Evolutionary conservation across 1,140 invertebrate genomes (phyloP), one percentile per base, ranked within the genome.

Genomic region (Globodera rostochiensis): DNA sequence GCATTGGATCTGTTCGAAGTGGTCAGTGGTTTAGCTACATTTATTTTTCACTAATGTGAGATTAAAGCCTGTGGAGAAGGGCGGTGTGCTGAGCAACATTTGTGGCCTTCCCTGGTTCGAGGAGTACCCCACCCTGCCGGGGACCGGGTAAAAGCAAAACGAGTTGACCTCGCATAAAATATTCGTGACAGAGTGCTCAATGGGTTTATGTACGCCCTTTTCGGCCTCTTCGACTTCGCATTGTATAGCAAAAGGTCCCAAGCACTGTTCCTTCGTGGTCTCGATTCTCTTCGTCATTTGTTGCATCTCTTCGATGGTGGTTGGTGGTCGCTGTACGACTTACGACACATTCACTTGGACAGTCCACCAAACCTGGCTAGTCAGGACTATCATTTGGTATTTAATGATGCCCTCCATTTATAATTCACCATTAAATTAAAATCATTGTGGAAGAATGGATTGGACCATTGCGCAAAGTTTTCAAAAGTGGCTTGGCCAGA

Each of bases 221-320:
- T 78, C 70, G 77, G 77, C 60, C 60, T 78, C 49, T 69, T 64
- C 21, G 77, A 78, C 70, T 78, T 78, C 70, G 66, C 53, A 11
- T 36, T 46, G 8, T 78, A 64, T 6, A 46, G 46, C 64, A 78
- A 78, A 50, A 50, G 36, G 47, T 78, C 77, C 21, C n/a, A 21
- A 21, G 49, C 66, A 46, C 47, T 78, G 25, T 78, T 78, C 47
- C 19, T 66, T 36, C 66, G 15, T 36, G 77, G 77, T 25, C 64
- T 78, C 11, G 7, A 78, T n/a, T 78, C 77, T 64, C n/a, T 78
- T 21, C 77, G 77, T 49, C 21, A 49, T 7, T 64, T 78, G n/a
- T 69, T 70, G 8, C 77, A 53, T 11, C 77, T 71, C 36, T 78
- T 78, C 49, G 77, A 78, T 69, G 46, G 25, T 47, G 77, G 77